Percentiles rank a stretch among this genome's conserved stretches.
Evolutionary conservation across 2,797 vertebrate species (phyloP).

Genomic region (Crotalus adamanteus): DNA sequence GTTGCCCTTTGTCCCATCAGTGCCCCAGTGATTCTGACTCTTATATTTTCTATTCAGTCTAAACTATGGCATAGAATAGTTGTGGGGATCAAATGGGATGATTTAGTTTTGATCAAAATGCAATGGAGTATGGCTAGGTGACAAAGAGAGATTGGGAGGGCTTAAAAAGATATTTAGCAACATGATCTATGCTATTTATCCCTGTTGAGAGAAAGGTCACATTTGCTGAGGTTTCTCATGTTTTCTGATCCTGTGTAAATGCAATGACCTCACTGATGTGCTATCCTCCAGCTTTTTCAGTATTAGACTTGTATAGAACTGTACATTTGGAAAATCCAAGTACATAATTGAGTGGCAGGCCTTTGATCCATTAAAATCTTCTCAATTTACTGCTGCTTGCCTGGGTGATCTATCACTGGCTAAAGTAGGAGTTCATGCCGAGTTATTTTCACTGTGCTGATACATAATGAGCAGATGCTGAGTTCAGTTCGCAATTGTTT

Average conservation of each 20-base stretch:
- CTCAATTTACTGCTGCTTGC: background rate
- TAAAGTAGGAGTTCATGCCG: constrained; percentile 42
- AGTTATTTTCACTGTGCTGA: constrained; percentile 25
- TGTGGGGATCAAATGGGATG: background rate
- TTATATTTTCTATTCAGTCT: background rate
- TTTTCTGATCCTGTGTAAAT: constrained; percentile 5
- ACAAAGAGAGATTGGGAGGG: background rate
- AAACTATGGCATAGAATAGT: background rate
- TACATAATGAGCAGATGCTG: constrained; percentile 34
- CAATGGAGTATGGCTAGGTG: background rate
- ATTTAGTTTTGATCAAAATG: background rate
- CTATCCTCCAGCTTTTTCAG: background rate
- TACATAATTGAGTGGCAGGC: background rate
- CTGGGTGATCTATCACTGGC: constrained; percentile 5
- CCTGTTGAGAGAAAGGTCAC: background rate
- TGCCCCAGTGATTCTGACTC: background rate
- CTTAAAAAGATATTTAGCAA: background rate
- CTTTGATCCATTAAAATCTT: constrained; percentile 19
- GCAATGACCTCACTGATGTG: background rate
- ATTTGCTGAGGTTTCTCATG: background rate
- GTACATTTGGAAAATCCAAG: background rate
- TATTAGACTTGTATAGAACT: background rate
- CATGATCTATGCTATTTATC: too few species aligned
- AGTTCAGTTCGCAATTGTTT: constrained; percentile 44
- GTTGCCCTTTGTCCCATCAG: background rate